Evolutionary conservation across 2,113 vertebrate species (phyloP), one percentile per base, ranked within the genome.

Genomic region (Epinephelus lanceolatus): DNA sequence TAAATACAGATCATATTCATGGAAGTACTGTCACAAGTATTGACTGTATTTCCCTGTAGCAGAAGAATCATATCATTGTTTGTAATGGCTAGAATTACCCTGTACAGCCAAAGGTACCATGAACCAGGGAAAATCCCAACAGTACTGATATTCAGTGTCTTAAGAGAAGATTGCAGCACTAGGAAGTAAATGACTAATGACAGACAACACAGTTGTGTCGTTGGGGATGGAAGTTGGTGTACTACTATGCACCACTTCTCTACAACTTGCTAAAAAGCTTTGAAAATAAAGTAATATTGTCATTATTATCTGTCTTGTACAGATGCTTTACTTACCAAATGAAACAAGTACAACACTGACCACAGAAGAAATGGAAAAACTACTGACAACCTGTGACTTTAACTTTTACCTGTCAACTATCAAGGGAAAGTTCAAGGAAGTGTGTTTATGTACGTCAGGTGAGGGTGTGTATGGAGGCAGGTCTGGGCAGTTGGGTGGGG

Each of bases 391-490:
- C n/a, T n/a, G 3, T 37, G 25, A 7, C 14, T 19, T 0, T 40
- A 65, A 5, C 27, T 21, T 33, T 57, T 21, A 55, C 66, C 47
- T 45, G 71, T 69, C 27, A 68, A 2, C 18, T 47, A 1, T 49
- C 19, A 25, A 33, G 8, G 30, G 76, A 76, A 49, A 73, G 55
- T 79, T 86, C 15, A 77, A 27, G 49, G 70, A 76, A 49, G 30
- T 45, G 66, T 37, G 25, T 80, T 52, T 80, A 23, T 45, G 83
- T 87, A 23, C 23, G 62, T 90, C 88, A 90, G 89, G 76, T 88
- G 59, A 85, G 60, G 88, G 93, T 84, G 90, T 91, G 92, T 77
- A 25, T 69, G 83, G 77, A 78, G 87, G 87, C 91, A 51, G 86
- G 88, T 87, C 84, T 5, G 9, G 75, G 78, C 69, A 65, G 78